Conservation (phyloP, 2,888 invertebrate species). For the Patella ulyssiponensis region DNA sequence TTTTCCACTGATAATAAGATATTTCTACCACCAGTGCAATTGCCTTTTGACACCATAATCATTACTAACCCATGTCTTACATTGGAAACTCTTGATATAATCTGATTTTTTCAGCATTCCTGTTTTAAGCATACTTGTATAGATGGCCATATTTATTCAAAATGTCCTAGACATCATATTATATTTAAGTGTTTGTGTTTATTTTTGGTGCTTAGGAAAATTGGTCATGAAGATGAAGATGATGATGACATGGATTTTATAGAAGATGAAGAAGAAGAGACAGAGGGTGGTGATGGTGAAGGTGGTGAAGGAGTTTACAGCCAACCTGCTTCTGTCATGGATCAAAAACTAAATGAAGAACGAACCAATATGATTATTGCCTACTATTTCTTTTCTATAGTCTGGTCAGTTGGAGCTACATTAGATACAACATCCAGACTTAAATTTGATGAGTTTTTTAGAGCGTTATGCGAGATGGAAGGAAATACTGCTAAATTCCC, state of each 20-base stretch:
- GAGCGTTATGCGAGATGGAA: conserved; percentile 66
- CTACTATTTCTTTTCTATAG: conserved; percentile 69
- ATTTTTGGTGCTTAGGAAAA: conserved; percentile 35
- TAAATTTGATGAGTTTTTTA: conserved; percentile 71
- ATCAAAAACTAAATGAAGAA: conserved; percentile 68
- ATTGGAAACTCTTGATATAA: too few species aligned
- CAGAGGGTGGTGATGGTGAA: conserved; percentile 42
- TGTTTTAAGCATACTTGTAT: too few species aligned
- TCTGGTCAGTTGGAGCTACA: conserved; percentile 70
- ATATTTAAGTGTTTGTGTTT: too few species aligned
- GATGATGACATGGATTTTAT: conserved; percentile 60
- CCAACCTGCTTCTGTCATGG: conserved; percentile 47
- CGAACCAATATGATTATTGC: conserved; percentile 67
- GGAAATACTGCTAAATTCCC: conserved; percentile 65
- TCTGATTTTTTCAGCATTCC: too few species aligned
- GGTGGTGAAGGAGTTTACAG: conserved; percentile 34
- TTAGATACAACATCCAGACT: conserved; percentile 65
- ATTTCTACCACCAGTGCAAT: too few species aligned
- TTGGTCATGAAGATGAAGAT: conserved; percentile 65
- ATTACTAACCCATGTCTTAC: too few species aligned
- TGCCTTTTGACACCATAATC: too few species aligned
- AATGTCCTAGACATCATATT: too few species aligned
- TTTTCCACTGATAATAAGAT: too few species aligned
- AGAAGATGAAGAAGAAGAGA: conserved; percentile 55
- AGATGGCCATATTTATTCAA: too few species aligned